Evolutionary conservation across 2,888 invertebrate species (phyloP), one percentile per base, ranked within the genome.

Genomic region (Julus scanicus): DNA sequence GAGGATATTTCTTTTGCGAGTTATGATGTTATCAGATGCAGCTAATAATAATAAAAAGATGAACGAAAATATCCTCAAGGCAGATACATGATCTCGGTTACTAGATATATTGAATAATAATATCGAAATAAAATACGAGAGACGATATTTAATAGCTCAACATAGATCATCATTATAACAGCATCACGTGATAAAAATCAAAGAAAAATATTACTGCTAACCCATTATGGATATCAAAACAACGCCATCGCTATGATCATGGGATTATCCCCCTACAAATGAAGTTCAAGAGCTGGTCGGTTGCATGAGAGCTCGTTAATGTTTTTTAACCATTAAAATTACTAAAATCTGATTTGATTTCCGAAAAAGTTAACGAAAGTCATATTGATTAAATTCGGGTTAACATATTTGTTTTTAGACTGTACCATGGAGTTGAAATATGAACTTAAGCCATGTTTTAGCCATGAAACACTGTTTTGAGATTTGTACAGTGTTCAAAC

Each of bases 91-190:
- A 80, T 2, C 20, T 1, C 20, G 2, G 20, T 71, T 9, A 1
- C 20, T 20, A 20, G 17, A 53, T 3, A 44, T 44, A 44, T 44
- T 44, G 44, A 44, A 44, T 44, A 44, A 44, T 44, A 44, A 44
- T 44, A 44, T 8, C 44, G 8, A 44, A 17, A 17, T 13, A 13
- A 53, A 53, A 29, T 80, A 37, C 29, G 37, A 80, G 4, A 80
- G 80, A 80, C 37, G 80, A 80, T 29, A 71, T 71, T 71, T 71
- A 71, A 71, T 71, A 71, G 20, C 29, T 71, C 71, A 37, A 80
- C 80, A 80, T 53, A 71, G 71, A 29, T 71, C 71, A 71, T 71
- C 71, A 29, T 71, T 71, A 71, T 71, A 71, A 71, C 29, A 71
- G 29, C 71, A 71, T 71, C 71, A n/a, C 29, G 29, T 29, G 71